Base-by-base conservation (phyloP, 1,140 invertebrate genomes). In the Lysiphlebus fabarum region DNA sequence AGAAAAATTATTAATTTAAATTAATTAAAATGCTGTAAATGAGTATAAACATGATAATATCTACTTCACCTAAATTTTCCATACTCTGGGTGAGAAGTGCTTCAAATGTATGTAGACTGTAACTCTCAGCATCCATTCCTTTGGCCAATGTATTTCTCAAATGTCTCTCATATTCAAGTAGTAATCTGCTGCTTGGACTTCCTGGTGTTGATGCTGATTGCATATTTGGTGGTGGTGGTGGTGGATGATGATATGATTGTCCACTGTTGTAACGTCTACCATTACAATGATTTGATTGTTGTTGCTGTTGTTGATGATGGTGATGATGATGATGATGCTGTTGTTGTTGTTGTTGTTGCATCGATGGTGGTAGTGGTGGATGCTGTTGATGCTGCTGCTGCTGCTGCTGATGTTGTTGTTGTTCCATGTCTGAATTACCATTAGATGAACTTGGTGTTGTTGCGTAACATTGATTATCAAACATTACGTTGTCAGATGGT, bases 121-220 rank as follows among this genome's bases (percentile, higher is more conserved):
- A 95, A 70, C 91, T 95, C 78, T 95, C 93, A 44, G 93, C 93
- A 71, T 95, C 93, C 90, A 95, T 93, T 62, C 93, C 94, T 74
- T 95, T 93, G 66, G 92, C 94, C 61, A 96, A 82, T 2, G 93
- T 94, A 75, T 96, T 96, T 50, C 94, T 81, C 44, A 96, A 83
- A 79, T 96, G 92, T 88, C 95, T 93, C 82, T 97, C 95, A 77
- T 97, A 96, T 81, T 96, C 93, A 54, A 95, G 83, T 6, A 95
- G 82, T 1, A 95, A 82, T 40, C 92, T 82, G 56, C 90, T 92
- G 9, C 92, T 94, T 8, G 93, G 92, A 11, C 91, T 93, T 17
- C 90, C 90, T 3, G 91, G 90, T 0, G 89, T 90, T 8, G 90
- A 89, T 0, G 76, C 77, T 5, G 77, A 73, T 26, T 62, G 58